These are phyloP conservation scores for Aplochiton taeniatus DNA, from an alignment of 2,797 vertebrate species.

Conservation along the genomic window DNA sequence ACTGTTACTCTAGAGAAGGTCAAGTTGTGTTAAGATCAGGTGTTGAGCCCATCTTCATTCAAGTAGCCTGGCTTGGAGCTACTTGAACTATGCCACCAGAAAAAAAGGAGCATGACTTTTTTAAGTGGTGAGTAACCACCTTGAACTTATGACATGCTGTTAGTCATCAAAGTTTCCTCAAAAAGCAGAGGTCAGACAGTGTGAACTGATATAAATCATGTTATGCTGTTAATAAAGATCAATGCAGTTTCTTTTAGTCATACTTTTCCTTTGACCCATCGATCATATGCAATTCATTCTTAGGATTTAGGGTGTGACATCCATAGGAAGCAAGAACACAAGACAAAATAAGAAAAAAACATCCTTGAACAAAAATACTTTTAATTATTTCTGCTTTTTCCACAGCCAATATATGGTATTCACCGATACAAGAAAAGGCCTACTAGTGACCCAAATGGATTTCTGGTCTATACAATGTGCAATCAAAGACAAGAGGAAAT, in stretches of 20 bases:
- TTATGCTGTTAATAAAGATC: background rate
- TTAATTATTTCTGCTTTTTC: constrained; percentile 4
- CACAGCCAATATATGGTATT: constrained; percentile 24
- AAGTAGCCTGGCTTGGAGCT: constrained; percentile 5
- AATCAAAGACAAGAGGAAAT: background rate
- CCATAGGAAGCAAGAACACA: background rate
- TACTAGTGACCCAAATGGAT: background rate
- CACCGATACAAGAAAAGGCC: no score
- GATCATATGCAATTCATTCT: no score
- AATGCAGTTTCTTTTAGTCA: no score
- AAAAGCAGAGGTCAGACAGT: background rate
- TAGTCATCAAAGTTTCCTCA: background rate
- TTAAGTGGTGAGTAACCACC: constrained; percentile 29
- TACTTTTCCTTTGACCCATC: no score
- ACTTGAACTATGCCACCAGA: constrained; percentile 30
- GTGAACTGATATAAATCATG: background rate
- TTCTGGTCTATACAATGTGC: background rate
- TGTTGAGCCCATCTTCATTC: background rate
- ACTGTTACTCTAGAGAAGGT: no score
- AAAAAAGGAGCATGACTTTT: constrained; percentile 36
- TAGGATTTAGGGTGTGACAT: no score
- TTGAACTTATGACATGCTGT: constrained; percentile 5
- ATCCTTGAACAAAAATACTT: background rate
- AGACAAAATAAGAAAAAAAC: background rate
- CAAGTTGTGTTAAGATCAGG: no score